Evolutionary conservation across 2,797 vertebrate species (phyloP), one percentile per base, ranked within the genome.

Genomic region (Toxotes lorentzi): DNA sequence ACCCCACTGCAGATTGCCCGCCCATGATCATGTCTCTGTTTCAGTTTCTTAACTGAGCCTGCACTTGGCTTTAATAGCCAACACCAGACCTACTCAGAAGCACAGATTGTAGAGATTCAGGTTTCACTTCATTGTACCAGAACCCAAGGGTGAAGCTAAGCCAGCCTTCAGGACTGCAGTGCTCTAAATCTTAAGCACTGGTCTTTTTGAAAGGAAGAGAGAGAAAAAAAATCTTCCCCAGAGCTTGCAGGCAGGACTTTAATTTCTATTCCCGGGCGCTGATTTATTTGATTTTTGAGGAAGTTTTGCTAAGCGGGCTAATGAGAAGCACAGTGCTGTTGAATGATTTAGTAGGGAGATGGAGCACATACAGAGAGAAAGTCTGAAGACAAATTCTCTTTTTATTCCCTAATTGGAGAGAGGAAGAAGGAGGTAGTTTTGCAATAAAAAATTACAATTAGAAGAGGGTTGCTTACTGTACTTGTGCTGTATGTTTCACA

Each of bases 261-360:
- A 95, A 97, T 96, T 96, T 96, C 93, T 95, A 93, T 92, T 94
- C 95, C 93, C 90, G 78, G 87, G 92, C 91, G 93, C 95, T 95
- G 95, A 97, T 97, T 97, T 97, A 96, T 97, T 96, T 96, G 95
- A 96, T 97, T 96, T 96, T 95, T 92, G 90, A 92, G 94, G 89
- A 97, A 96, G 95, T 97, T 97, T 97, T 96, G 94, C 95, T 96
- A 96, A 96, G 95, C 91, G 93, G 94, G 95, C 95, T 97, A 96
- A 97, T 97, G 96, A 98, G 96, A 96, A 95, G 93, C 94, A 92
- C 93, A 78, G 82, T 91, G 90, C 94, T 97, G 94, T 94, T 95
- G 96, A 97, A 97, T 97, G 96, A 96, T 96, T 96, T 96, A 95
- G 93, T 93, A 67, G 92, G 89, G 87, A 94, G 93, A 92, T 93